phyloP scores from a whole-genome alignment of 2,113 vertebrate species.

The Notothenia coriiceps region DNA sequence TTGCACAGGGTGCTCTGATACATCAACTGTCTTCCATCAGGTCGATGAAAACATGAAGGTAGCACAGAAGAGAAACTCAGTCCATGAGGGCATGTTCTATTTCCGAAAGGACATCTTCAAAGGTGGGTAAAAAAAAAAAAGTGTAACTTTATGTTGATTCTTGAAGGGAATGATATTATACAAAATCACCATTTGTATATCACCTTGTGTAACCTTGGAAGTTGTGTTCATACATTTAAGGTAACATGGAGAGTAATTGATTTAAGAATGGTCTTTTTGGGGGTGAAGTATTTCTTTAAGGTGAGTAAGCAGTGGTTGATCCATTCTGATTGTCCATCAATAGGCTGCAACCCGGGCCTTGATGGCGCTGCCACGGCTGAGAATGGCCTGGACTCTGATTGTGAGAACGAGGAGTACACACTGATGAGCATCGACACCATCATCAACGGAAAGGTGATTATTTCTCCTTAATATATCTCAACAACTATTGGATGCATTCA shows the following conservation, averaged over 20 bases:
- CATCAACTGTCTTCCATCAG: constrained; percentile 71
- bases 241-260: no score
- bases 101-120: constrained; percentile 97
- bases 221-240: no score
- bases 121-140: constrained; percentile 80
- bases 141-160: accelerated
- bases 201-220: no score
- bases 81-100: constrained; percentile 93
- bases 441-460: constrained; percentile 95
- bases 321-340: neutral
- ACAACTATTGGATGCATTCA: neutral
- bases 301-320: neutral
- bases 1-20: neutral
- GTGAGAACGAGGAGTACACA: constrained; percentile 87
- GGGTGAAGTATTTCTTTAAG: no score
- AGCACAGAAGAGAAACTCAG: constrained; percentile 95
- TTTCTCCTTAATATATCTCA: neutral
- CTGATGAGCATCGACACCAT: constrained; percentile 99
- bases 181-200: no score
- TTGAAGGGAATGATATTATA: neutral
- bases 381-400: constrained; percentile 83
- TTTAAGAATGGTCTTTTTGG: no score
- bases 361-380: constrained; percentile 87
- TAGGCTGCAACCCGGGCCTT: constrained; percentile 90
- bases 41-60: constrained; percentile 98